Percentiles rank a stretch among this genome's conserved stretches.
Evolutionary conservation across 2,113 vertebrate species (phyloP).

Genomic region (Melanotaenia duboulayi): DNA sequence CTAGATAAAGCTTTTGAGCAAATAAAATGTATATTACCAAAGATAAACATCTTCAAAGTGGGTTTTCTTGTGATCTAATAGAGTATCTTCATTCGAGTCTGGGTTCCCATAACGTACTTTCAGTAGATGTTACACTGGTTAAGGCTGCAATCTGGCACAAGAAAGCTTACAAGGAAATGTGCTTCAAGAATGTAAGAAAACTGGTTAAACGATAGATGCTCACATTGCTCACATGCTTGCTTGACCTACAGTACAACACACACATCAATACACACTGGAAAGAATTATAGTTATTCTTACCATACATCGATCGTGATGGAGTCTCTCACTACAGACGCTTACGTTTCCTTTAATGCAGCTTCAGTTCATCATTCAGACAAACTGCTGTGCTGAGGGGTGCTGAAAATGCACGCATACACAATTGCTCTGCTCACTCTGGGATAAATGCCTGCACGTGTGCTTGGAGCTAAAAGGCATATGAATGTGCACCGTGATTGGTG

Average conservation of each 20-base stretch:
- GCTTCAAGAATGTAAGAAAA: conserved; percentile 69
- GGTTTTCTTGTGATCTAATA: conserved; percentile 16
- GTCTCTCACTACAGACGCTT: conserved; percentile 42
- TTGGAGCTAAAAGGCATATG: conserved; percentile 60
- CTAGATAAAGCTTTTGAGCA: not conserved
- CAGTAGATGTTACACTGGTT: conserved; percentile 14
- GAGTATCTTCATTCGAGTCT: conserved; percentile 25
- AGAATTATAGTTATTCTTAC: conserved; percentile 63
- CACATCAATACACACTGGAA: conserved; percentile 8
- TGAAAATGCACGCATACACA: conserved; percentile 35
- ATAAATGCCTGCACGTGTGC: conserved; percentile 74
- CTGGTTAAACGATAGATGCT: conserved; percentile 43
- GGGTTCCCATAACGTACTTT: conserved; percentile 24
- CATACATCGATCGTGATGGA: conserved; percentile 76
- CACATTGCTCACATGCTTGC: conserved; percentile 42
- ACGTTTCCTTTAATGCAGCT: conserved; percentile 54
- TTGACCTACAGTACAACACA: conserved; percentile 19
- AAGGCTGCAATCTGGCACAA: conserved; percentile 25
- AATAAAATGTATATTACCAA: conserved; percentile 50
- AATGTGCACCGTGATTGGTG: conserved; percentile 72
- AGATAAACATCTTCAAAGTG: conserved; percentile 65
- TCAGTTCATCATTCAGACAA: conserved; percentile 55
- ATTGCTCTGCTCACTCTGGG: conserved; percentile 34
- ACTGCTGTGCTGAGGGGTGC: conserved; percentile 61
- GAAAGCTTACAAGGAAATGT: conserved; percentile 25